A percentile compares a stretch with the other conserved stretches of the same genome.
phyloP scores from a whole-genome alignment of 23 tunicate species.

The Ciona savignyi region DNA sequence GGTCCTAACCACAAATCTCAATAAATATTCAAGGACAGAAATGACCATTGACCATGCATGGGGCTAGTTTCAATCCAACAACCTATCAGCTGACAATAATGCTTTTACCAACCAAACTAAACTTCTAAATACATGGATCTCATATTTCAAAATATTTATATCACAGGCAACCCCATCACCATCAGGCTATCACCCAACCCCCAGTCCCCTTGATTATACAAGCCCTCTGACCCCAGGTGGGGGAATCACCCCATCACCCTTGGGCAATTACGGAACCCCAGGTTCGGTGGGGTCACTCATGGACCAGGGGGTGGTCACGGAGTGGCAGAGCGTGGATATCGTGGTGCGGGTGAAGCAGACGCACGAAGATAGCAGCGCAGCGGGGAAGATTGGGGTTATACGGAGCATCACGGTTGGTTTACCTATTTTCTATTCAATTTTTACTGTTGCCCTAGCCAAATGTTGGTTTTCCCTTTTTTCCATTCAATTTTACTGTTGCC shows the following conservation, averaged over 20 bases:
- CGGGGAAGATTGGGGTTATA: conserved; percentile 78
- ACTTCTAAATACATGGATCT: neutral
- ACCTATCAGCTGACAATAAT: too few species aligned
- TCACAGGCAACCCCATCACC: conserved; percentile 73
- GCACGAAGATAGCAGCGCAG: conserved; percentile 29
- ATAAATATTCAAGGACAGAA: too few species aligned
- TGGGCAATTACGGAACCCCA: conserved; percentile 77
- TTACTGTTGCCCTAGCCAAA: too few species aligned
- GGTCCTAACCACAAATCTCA: too few species aligned
- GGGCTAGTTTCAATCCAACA: too few species aligned
- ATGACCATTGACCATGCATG: too few species aligned
- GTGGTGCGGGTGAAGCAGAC: conserved; percentile 71
- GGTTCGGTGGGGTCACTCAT: conserved; percentile 66
- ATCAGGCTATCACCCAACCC: conserved; percentile 60
- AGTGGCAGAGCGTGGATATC: conserved; percentile 97
- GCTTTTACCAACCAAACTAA: neutral
- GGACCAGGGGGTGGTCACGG: conserved; percentile 51
- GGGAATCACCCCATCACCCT: conserved; percentile 65
- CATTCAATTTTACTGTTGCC: too few species aligned
- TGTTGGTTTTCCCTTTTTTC: too few species aligned
- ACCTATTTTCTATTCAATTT: too few species aligned
- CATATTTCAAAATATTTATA: too few species aligned
- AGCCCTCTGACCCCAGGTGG: conserved; percentile 95
- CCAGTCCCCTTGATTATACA: conserved; percentile 84
- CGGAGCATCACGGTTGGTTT: conserved; percentile 82